These are phyloP conservation scores for Eurystomus glaucurus DNA, from an alignment of 2,797 vertebrate genomes.

Conservation along the genomic window DNA sequence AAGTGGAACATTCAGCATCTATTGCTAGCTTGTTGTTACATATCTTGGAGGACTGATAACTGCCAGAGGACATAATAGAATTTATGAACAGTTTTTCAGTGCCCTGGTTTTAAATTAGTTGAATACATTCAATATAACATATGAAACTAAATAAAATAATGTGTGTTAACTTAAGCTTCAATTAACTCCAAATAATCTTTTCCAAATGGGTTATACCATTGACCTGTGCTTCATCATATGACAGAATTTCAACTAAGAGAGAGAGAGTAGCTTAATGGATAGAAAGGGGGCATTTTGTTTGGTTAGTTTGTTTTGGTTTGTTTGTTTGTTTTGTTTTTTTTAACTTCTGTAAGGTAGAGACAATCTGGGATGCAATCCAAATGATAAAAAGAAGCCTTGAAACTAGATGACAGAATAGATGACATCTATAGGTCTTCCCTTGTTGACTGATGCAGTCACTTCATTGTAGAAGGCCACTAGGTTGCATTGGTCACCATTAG, in stretches of 20 bases:
- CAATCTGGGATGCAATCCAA: not conserved
- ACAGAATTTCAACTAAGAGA: not conserved
- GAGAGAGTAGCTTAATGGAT: not conserved
- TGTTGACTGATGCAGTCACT: no score
- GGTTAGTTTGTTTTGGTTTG: not conserved
- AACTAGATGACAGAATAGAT: not conserved
- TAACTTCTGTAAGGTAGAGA: not conserved
- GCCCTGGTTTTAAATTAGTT: not conserved
- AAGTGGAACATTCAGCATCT: not conserved
- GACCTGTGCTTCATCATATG: not conserved
- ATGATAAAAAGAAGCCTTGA: not conserved
- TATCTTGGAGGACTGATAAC: not conserved
- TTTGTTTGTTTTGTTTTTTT: not conserved
- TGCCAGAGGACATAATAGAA: not conserved
- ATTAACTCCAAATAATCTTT: not conserved
- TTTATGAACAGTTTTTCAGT: not conserved
- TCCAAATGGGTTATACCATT: not conserved
- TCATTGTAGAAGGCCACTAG: no score
- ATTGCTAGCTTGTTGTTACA: not conserved
- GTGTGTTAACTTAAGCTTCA: not conserved
- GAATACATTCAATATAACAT: not conserved
- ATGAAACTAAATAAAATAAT: not conserved
- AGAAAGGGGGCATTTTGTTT: rapidly evolving
- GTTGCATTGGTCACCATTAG: no score
- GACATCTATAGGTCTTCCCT: no score